Evolutionary conservation across 2,113 vertebrate genomes (phyloP), one percentile per base, ranked within the genome.

Genomic region (Charina bottae): DNA sequence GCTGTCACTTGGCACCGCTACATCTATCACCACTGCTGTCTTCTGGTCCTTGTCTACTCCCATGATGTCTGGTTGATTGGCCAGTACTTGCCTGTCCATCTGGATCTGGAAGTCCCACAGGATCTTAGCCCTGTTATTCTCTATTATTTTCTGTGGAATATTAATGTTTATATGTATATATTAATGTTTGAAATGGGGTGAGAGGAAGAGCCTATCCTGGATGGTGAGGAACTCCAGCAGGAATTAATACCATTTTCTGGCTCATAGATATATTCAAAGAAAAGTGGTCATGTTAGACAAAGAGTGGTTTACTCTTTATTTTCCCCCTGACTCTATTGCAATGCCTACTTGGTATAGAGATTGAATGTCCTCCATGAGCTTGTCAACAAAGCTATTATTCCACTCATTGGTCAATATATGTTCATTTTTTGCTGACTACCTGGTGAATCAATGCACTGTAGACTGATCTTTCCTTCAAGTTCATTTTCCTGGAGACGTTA

Each of bases 321-420:
- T 53, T 2, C 4, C 49, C 8, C 83, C 7, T 46, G 0, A 49
- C 15, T 72, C 91, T 94, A 90, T 64, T 46, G 94, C 59, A 89
- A 83, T 85, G 0, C 86, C 83, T 49, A 58, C 91, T 96, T 91
- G 90, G 54, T 89, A 46, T 89, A 92, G 85, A 94, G 87, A 90
- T 54, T 95, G 93, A 96, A 92, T 54, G 85, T 90, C 58, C 93
- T 91, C 42, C 10, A 78, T 90, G 92, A 96, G 91, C 85, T 85
- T 95, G 94, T 97, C 97, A 97, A 93, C 96, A 96, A 94, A 96
- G 90, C 90, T 94, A 94, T 98, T 97, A 97, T 97, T 97, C 96
- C 93, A 90, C 93, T 96, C 95, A 88, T 87, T 95, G 97, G 95
- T 94, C 95, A 96, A 64, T 96, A 89, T 13, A 1, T 93, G 93